These are phyloP conservation scores for Urophycis tenuis DNA, from an alignment of 2,797 vertebrate genomes.

Conservation along the genomic window DNA sequence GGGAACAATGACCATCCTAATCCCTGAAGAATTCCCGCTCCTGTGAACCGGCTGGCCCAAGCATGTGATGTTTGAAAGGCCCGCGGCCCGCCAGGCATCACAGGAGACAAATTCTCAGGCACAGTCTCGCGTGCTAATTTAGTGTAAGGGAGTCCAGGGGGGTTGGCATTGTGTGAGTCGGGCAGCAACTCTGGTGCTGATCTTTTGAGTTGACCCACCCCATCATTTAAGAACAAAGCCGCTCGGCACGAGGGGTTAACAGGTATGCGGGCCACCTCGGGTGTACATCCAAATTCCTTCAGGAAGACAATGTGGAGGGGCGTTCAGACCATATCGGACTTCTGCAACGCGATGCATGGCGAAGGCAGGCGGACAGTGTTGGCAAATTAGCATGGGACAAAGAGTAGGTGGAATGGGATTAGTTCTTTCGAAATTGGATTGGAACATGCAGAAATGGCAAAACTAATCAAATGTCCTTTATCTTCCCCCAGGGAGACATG, in stretches of 20 bases:
- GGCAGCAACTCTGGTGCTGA: conserved; percentile 11
- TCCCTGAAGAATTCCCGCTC: conserved; percentile 69
- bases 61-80: conserved; percentile 63
- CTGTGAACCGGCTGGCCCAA: conserved; percentile 62
- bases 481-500: neutral
- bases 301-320: neutral
- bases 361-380: neutral
- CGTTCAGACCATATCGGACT: neutral
- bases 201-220: conserved; percentile 16
- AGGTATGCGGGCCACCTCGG: conserved; percentile 29
- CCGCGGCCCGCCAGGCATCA: conserved; percentile 52
- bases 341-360: neutral
- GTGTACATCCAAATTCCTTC: conserved; percentile 26
- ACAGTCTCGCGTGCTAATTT: conserved; percentile 51
- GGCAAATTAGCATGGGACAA: neutral
- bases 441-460: neutral
- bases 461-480: neutral
- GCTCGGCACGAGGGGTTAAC: conserved; percentile 32
- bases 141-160: conserved; percentile 35
- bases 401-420: neutral
- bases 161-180: neutral
- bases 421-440: neutral
- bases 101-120: conserved; percentile 57
- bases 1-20: conserved; percentile 69
- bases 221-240: conserved; percentile 39